phyloP scores from a whole-genome alignment of 2,888 invertebrate genomes.

The Nomada goodeniana region DNA sequence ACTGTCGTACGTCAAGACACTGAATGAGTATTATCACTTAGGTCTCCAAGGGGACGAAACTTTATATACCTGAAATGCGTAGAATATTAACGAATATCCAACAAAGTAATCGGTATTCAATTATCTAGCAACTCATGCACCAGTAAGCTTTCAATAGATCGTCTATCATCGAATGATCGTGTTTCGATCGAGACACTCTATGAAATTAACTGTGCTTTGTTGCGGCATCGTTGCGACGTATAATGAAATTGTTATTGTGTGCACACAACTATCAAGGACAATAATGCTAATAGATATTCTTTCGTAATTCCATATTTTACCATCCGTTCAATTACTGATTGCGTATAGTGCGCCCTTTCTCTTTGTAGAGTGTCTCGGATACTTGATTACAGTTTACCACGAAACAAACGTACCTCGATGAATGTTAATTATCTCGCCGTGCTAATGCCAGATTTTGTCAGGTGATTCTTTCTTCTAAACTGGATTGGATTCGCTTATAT shows the following conservation, averaged over 20 bases:
- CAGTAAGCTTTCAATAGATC: conserved; percentile 53
- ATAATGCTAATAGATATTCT: conserved; percentile 54
- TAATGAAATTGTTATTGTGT: conserved; percentile 43
- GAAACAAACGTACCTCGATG: conserved; percentile 3
- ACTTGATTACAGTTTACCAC: neutral
- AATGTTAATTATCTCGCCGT: conserved; percentile 23
- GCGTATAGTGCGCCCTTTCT: neutral
- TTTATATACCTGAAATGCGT: conserved; percentile 29
- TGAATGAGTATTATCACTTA: conserved; percentile 40
- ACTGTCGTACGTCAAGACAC: neutral
- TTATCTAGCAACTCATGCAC: conserved; percentile 53
- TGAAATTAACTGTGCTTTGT: conserved; percentile 35
- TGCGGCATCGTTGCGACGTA: conserved; percentile 38
- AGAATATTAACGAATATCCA: conserved; percentile 28
- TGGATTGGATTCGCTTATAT: conserved; percentile 4
- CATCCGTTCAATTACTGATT: neutral
- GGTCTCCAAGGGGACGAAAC: conserved; percentile 38
- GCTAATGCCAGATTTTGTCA: neutral
- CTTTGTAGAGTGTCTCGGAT: conserved; percentile 51
- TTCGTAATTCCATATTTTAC: neutral
- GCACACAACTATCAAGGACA: conserved; percentile 61
- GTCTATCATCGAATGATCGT: conserved; percentile 28
- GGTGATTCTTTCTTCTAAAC: neutral
- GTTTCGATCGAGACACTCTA: conserved; percentile 47
- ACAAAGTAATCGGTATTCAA: conserved; percentile 42